Evolutionary conservation across 2,888 invertebrate species (phyloP).

Genomic region (Spilarctia lutea): DNA sequence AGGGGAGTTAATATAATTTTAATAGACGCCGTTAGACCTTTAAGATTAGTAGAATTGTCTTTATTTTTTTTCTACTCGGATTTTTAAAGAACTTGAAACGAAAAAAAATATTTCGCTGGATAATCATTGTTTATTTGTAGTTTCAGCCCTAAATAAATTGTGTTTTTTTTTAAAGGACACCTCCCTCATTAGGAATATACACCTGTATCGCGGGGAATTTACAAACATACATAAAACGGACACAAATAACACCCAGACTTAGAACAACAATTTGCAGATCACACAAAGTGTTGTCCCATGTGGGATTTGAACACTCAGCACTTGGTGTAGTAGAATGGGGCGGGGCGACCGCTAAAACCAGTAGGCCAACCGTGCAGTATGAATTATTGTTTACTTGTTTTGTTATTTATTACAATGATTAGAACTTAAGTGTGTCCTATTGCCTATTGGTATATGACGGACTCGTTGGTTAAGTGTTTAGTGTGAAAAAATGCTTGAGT

Average conservation of each 20-base stretch:
- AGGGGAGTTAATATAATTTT: conserved; percentile 69
- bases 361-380: too few relatives aligned
- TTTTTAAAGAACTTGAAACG: neutral
- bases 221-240: too few relatives aligned
- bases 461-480: neutral
- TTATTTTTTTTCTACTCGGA: conserved; percentile 7
- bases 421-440: neutral
- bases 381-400: neutral
- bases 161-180: too few relatives aligned
- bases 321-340: too few relatives aligned
- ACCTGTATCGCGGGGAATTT: too few relatives aligned
- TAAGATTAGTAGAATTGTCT: conserved; percentile 9
- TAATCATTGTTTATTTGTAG: neutral
- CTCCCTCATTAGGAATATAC: too few relatives aligned
- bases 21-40: conserved; percentile 58
- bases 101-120: conserved; percentile 1
- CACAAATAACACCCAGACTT: too few relatives aligned
- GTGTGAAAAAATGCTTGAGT: neutral
- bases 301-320: too few relatives aligned
- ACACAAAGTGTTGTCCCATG: too few relatives aligned
- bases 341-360: too few relatives aligned
- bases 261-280: too few relatives aligned
- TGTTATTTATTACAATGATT: neutral
- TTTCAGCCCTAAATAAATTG: neutral
- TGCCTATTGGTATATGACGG: neutral